A percentile compares a stretch with the other conserved stretches of the same genome.
Conservation (phyloP, 2,888 invertebrate species). For the Apamea monoglypha region DNA sequence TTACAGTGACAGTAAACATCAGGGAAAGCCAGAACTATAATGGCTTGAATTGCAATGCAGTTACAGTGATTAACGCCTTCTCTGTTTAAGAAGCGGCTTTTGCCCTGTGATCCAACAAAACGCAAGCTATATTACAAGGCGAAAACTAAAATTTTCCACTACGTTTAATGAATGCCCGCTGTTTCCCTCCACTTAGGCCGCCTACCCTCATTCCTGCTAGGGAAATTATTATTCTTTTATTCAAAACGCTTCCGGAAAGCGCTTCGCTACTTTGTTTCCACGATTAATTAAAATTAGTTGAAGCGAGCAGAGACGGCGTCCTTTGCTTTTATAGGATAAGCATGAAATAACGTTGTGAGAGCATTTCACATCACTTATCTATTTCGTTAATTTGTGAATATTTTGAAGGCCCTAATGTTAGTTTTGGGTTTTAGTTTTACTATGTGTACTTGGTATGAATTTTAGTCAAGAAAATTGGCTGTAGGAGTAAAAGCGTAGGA, state of each 20-base stretch:
- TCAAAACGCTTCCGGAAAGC: conserved; percentile 78
- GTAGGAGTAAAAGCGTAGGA: neutral
- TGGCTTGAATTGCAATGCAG: neutral
- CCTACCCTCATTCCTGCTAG: conserved; percentile 61
- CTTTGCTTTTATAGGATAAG: conserved; percentile 70
- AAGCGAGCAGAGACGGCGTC: conserved; percentile 72
- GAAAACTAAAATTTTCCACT: conserved; percentile 10
- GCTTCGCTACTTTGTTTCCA: conserved; percentile 82
- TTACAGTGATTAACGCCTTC: neutral
- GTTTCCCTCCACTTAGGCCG: conserved; percentile 52
- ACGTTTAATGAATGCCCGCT: conserved; percentile 54
- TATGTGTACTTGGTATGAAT: neutral
- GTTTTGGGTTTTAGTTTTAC: conserved; percentile 44
- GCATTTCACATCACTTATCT: conserved; percentile 50
- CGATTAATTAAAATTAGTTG: conserved; percentile 88
- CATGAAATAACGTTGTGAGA: conserved; percentile 55
- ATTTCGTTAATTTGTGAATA: conserved; percentile 47
- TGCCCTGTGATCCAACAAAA: neutral
- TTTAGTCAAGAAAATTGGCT: neutral
- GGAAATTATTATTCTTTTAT: conserved; percentile 80
- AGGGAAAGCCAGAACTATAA: neutral
- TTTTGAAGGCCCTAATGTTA: conserved; percentile 44
- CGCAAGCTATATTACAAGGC: neutral
- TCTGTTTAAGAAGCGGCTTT: neutral
- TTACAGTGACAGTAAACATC: neutral